A percentile compares a stretch with the other conserved stretches of the same genome.
phyloP scores from a whole-genome alignment of 37 sponge, comb jelly and placozoan species.

The Bolinopsis microptera region DNA sequence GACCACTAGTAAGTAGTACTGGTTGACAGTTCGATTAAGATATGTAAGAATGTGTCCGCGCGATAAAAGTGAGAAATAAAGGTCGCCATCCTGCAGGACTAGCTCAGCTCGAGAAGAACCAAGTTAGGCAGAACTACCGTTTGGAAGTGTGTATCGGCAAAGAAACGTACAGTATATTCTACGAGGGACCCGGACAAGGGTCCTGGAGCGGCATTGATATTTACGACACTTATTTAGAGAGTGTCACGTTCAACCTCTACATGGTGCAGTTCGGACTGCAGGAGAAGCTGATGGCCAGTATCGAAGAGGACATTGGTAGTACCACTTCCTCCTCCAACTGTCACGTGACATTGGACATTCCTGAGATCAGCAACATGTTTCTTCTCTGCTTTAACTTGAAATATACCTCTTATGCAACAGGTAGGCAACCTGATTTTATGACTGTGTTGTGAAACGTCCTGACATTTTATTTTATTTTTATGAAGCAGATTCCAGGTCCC shows the following conservation, averaged over 20 bases:
- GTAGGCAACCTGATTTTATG: no score
- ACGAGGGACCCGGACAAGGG: slow-evolving; percentile 54
- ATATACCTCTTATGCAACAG: slow-evolving; percentile 48
- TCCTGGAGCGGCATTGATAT: slow-evolving; percentile 40
- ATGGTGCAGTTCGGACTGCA: slow-evolving; percentile 61
- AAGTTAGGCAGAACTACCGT: slow-evolving; percentile 20
- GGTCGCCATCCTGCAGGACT: no score
- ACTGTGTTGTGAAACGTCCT: no score
- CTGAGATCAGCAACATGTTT: slow-evolving; percentile 47
- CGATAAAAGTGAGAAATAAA: no score
- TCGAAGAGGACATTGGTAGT: slow-evolving; percentile 32
- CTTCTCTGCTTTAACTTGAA: slow-evolving; percentile 14
- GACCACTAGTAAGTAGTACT: no score
- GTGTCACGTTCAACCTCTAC: slow-evolving; percentile 50
- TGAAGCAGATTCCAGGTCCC: no score
- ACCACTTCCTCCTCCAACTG: not conserved
- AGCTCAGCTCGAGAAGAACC: not conserved
- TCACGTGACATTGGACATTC: slow-evolving; percentile 47
- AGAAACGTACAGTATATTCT: slow-evolving; percentile 44
- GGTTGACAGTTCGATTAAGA: no score
- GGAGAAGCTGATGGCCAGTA: slow-evolving; percentile 56
- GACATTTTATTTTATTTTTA: no score
- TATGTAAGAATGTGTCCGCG: no score
- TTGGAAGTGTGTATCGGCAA: slow-evolving; percentile 41
- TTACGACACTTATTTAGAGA: slow-evolving; percentile 42